phyloP scores from a whole-genome alignment of 2,113 vertebrate species.

The Lipophrys pholis region DNA sequence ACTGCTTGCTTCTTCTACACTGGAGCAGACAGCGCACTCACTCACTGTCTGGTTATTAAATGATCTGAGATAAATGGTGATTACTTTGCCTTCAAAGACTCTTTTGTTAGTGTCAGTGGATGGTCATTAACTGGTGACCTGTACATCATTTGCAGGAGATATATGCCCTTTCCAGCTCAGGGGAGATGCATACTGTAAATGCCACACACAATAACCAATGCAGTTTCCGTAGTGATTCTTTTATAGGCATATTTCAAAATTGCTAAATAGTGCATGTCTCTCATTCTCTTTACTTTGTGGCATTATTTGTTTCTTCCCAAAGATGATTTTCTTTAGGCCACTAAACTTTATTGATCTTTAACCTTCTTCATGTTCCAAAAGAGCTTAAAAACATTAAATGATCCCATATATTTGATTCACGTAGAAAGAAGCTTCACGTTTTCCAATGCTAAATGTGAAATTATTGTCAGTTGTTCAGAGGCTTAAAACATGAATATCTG shows the following conservation, averaged over 20 bases:
- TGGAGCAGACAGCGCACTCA: conserved; percentile 26
- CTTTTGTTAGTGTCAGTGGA: conserved; percentile 30
- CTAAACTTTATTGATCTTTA: too few species aligned
- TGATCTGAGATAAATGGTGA: conserved; percentile 47
- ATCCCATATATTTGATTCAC: background rate
- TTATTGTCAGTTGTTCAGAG: background rate
- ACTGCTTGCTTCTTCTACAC: conserved; percentile 20
- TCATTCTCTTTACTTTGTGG: too few species aligned
- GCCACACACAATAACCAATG: background rate
- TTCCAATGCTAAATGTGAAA: background rate
- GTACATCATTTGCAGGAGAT: conserved; percentile 24
- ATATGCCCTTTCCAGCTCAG: background rate
- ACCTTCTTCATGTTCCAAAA: too few species aligned
- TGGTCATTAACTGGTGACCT: conserved; percentile 34
- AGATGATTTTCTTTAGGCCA: too few species aligned
- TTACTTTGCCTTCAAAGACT: conserved; percentile 45
- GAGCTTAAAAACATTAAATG: too few species aligned
- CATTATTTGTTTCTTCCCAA: too few species aligned
- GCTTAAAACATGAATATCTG: background rate
- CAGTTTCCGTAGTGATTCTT: background rate
- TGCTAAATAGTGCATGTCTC: background rate
- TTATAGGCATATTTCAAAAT: background rate
- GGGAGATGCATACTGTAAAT: conserved; percentile 2
- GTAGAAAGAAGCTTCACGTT: background rate
- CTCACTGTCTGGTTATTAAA: conserved; percentile 61